Percentiles rank a stretch among this genome's conserved stretches.
phyloP scores from a whole-genome alignment of 1,140 invertebrate genomes.

The Sitophilus oryzae region DNA sequence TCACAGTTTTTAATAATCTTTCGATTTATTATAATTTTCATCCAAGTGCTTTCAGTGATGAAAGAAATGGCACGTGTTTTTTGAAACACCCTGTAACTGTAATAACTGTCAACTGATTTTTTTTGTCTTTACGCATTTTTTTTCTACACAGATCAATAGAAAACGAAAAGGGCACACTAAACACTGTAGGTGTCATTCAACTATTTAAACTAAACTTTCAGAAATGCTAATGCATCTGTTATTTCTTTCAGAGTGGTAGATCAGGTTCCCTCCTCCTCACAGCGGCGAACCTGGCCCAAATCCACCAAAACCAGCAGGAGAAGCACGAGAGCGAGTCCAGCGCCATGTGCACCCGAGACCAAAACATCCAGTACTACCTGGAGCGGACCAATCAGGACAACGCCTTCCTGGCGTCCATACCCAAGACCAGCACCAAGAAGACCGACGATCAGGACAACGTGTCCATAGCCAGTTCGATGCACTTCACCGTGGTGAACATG shows the following conservation, averaged over 20 bases:
- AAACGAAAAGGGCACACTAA: no score
- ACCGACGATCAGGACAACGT: constrained; percentile 57
- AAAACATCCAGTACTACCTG: constrained; percentile 41
- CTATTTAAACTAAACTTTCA: no score
- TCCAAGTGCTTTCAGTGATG: no score
- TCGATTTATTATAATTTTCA: no score
- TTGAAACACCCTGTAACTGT: no score
- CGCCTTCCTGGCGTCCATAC: constrained; percentile 30
- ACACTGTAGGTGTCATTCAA: no score
- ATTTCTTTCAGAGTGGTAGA: constrained; percentile 61
- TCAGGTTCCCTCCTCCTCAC: constrained; percentile 70
- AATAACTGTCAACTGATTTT: no score
- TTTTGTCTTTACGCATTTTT: no score
- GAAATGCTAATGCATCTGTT: neutral
- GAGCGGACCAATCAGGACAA: constrained; percentile 29
- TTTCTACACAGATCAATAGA: no score
- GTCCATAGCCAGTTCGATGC: constrained; percentile 76
- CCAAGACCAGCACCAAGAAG: constrained; percentile 41
- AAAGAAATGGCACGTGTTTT: no score
- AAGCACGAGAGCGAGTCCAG: constrained; percentile 15
- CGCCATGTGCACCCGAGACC: constrained; percentile 37
- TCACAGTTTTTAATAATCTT: no score
- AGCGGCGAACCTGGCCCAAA: constrained; percentile 67
- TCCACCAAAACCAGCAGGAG: constrained; percentile 52
- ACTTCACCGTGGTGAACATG: constrained; percentile 78